Conservation (phyloP, 2,888 invertebrate genomes). For the Leucania comma region DNA sequence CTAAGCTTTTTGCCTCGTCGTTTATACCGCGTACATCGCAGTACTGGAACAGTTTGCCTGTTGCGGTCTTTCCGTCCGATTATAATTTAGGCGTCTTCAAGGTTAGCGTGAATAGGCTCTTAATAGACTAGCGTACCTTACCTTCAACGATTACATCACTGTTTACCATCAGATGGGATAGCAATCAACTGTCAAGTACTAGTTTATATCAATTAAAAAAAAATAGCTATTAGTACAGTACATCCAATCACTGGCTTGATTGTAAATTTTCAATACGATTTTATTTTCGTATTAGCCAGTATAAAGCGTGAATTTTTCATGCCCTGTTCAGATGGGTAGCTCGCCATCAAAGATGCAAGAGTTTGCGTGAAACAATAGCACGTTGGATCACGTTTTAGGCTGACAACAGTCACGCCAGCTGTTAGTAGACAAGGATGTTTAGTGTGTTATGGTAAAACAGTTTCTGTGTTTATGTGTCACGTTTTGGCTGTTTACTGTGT, state of each 20-base stretch:
- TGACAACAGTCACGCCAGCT: slow-evolving; percentile 7
- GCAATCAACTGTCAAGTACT: too few relatives aligned
- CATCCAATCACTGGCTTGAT: slow-evolving; percentile 7
- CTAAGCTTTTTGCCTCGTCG: too few relatives aligned
- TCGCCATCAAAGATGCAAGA: slow-evolving; percentile 40
- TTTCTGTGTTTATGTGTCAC: slow-evolving; percentile 14
- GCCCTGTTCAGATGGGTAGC: not conserved
- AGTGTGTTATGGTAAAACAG: not conserved
- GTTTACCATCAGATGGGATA: too few relatives aligned
- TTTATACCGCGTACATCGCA: too few relatives aligned
- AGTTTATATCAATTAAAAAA: too few relatives aligned
- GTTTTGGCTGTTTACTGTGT: slow-evolving; percentile 1
- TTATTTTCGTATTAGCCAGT: slow-evolving; percentile 37
- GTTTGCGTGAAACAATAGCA: slow-evolving; percentile 32
- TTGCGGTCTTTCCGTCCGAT: too few relatives aligned
- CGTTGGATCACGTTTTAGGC: slow-evolving; percentile 9
- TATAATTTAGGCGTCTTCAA: too few relatives aligned
- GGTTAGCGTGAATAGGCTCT: too few relatives aligned
- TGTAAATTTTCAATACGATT: slow-evolving; percentile 32
- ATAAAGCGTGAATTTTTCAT: slow-evolving; percentile 42
- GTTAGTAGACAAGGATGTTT: not conserved
- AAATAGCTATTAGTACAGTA: not conserved
- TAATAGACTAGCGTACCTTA: too few relatives aligned
- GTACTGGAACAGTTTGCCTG: too few relatives aligned
- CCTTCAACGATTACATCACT: too few relatives aligned